Evolutionary conservation across 1,140 invertebrate genomes (phyloP).

Genomic region (Neodiprion fabricii): DNA sequence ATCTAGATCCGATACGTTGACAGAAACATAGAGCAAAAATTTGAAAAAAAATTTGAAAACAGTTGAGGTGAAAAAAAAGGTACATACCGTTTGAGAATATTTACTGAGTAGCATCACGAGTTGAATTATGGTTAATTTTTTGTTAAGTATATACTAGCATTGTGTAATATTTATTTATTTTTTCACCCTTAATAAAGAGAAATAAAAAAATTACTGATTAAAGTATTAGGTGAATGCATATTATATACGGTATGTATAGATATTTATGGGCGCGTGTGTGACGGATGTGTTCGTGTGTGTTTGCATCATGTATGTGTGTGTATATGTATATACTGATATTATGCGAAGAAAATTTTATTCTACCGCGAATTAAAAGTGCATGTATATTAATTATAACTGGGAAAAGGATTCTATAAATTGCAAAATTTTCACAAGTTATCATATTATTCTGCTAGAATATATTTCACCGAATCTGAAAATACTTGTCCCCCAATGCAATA

Average conservation of each 20-base stretch:
- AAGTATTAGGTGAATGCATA: neutral
- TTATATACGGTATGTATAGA: neutral
- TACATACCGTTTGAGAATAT: neutral
- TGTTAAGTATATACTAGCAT: slow-evolving; percentile 33
- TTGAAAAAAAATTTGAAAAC: neutral
- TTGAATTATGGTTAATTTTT: slow-evolving; percentile 22
- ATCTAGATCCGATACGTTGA: too few species aligned
- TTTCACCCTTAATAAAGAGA: slow-evolving; percentile 28
- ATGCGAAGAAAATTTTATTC: slow-evolving; percentile 1
- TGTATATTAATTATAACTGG: neutral
- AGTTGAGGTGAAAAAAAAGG: neutral
- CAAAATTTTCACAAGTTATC: neutral
- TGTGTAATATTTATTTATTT: slow-evolving; percentile 59
- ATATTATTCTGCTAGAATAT: neutral
- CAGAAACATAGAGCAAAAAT: neutral
- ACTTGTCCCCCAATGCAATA: neutral
- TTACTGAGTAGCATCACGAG: slow-evolving; percentile 17
- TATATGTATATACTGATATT: neutral
- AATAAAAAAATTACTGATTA: neutral
- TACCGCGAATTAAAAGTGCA: neutral
- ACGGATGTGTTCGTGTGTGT: neutral
- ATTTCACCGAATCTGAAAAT: neutral
- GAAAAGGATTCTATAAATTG: neutral
- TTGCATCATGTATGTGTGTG: neutral
- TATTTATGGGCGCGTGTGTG: neutral